Evolutionary conservation across 2,888 invertebrate genomes (phyloP).

Genomic region (Aleiodes alternator): DNA sequence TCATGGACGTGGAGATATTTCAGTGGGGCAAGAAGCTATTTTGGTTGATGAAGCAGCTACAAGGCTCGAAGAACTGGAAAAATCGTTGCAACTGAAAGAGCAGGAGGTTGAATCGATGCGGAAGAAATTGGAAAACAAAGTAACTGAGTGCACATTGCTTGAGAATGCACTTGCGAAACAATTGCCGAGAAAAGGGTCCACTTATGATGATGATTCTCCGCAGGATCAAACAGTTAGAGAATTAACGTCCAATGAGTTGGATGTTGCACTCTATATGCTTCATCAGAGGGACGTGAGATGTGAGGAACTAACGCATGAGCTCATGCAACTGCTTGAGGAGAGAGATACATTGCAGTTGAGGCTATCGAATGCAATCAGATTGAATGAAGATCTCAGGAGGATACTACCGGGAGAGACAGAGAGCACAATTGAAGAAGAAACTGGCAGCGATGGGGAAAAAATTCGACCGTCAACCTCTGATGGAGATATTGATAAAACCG

Average conservation of each 20-base stretch:
- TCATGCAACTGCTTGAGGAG: slow-evolving; percentile 88
- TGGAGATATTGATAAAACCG: slow-evolving; percentile 68
- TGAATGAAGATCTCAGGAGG: slow-evolving; percentile 81
- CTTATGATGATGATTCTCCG: neutral
- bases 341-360: slow-evolving; percentile 89
- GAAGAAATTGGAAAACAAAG: slow-evolving; percentile 80
- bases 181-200: slow-evolving; percentile 49
- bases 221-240: slow-evolving; percentile 40
- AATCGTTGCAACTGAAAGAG: slow-evolving; percentile 80
- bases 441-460: slow-evolving; percentile 41
- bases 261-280: slow-evolving; percentile 88
- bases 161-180: slow-evolving; percentile 63
- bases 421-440: slow-evolving; percentile 51
- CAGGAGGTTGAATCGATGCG: slow-evolving; percentile 83
- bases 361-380: slow-evolving; percentile 86
- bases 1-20: neutral
- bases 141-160: slow-evolving; percentile 78
- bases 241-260: slow-evolving; percentile 78
- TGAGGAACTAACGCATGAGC: slow-evolving; percentile 90
- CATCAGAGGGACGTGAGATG: slow-evolving; percentile 91
- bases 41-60: neutral
- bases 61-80: slow-evolving; percentile 9
- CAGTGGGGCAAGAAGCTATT: neutral
- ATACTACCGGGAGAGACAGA: slow-evolving; percentile 13
- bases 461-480: slow-evolving; percentile 67